A percentile compares a stretch with the other conserved stretches of the same genome.
phyloP scores from a whole-genome alignment of 1,140 invertebrate species.

The Tyrophagus putrescentiae region DNA sequence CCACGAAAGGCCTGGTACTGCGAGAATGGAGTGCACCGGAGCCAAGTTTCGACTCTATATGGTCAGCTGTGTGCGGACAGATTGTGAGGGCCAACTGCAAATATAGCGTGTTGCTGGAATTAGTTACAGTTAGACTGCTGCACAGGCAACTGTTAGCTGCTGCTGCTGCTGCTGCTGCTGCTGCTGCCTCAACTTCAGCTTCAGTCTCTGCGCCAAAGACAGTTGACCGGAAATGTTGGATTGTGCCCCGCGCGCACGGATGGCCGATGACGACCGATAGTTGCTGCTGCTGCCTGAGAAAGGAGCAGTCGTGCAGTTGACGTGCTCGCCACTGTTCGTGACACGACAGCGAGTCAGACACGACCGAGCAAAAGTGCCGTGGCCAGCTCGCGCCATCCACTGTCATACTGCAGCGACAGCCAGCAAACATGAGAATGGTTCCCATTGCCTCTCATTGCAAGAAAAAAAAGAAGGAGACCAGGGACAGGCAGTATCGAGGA shows the following conservation, averaged over 20 bases:
- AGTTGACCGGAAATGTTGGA: constrained; percentile 14
- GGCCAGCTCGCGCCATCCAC: background rate
- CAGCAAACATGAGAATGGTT: background rate
- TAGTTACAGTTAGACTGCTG: constrained; percentile 4
- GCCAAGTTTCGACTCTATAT: constrained; percentile 6
- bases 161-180: too few species aligned
- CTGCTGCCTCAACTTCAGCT: too few species aligned
- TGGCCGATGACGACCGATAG: constrained; percentile 6
- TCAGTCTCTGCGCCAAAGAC: background rate
- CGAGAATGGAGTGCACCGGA: background rate
- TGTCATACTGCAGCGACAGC: background rate
- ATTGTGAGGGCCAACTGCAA: background rate
- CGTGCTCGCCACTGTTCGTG: constrained; percentile 9
- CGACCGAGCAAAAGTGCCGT: background rate
- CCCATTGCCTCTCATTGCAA: too few species aligned
- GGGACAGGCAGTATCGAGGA: too few species aligned
- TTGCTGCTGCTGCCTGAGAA: background rate
- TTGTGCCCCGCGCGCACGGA: constrained; percentile 6
- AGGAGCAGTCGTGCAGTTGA: constrained; percentile 12
- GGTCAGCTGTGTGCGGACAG: background rate
- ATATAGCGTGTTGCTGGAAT: constrained; percentile 15
- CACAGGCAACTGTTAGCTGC: too few species aligned
- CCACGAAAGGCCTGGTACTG: too few species aligned
- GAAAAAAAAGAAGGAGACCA: too few species aligned
- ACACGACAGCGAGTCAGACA: background rate